Conservation (phyloP, 2,113 vertebrate genomes). For the Megaceryle maxima region DNA sequence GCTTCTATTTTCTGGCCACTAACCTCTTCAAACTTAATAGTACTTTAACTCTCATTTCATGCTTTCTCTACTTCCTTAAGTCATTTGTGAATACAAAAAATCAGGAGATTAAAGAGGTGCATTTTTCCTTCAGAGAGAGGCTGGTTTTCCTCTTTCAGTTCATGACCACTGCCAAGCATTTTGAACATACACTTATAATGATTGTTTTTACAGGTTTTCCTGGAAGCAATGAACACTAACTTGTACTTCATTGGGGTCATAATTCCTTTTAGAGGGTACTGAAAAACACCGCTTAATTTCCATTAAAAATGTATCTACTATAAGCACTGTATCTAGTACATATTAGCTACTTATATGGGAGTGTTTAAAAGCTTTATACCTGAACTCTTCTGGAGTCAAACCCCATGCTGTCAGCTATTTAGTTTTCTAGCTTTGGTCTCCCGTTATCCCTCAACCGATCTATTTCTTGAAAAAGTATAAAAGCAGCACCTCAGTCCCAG, state of each 20-base stretch:
- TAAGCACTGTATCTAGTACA: not conserved
- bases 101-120: not conserved
- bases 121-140: not conserved
- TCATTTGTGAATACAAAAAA: not conserved
- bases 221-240: not conserved
- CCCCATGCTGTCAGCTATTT: not conserved
- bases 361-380: not conserved
- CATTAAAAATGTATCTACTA: not conserved
- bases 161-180: not conserved
- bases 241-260: not conserved
- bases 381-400: not conserved
- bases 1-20: not conserved
- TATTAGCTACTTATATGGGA: not conserved
- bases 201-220: slow-evolving; percentile 2
- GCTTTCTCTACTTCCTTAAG: not conserved
- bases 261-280: not conserved
- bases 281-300: not conserved
- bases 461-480: not conserved
- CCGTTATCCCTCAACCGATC: not conserved
- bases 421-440: not conserved
- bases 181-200: not conserved
- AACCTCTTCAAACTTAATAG: not conserved
- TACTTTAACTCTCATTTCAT: not conserved
- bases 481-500: not conserved
- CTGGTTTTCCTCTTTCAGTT: not conserved